Percentiles rank a stretch among this genome's conserved stretches.
Evolutionary conservation across 1,140 invertebrate genomes (phyloP).

Genomic region (Rhopalosiphum maidis): DNA sequence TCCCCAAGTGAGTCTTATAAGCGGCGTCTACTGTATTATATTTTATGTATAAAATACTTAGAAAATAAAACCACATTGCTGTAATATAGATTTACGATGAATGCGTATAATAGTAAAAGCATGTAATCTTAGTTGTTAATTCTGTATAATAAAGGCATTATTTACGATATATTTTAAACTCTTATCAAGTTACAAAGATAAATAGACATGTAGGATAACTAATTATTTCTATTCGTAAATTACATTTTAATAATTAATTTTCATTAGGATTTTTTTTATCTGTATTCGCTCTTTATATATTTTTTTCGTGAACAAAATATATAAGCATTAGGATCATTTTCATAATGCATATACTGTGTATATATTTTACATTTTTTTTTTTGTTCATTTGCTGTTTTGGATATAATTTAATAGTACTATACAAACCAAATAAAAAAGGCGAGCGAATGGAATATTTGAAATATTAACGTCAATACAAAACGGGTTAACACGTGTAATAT

Average conservation of each 20-base stretch:
- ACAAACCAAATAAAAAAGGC: neutral
- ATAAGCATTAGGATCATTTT: neutral
- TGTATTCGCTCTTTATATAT: neutral
- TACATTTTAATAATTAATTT: conserved; percentile 5
- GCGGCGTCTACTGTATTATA: no score
- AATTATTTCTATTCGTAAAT: neutral
- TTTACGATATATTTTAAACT: neutral
- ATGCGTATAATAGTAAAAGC: no score
- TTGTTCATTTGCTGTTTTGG: neutral
- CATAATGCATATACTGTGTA: neutral
- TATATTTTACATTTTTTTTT: neutral
- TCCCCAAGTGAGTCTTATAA: no score
- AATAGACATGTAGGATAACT: neutral
- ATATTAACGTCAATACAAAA: conserved; percentile 14
- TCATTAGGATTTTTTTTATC: neutral
- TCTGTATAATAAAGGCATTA: no score
- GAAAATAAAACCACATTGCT: neutral
- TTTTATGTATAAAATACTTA: neutral
- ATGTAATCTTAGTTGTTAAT: no score
- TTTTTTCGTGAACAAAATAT: neutral
- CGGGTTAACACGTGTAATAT: neutral
- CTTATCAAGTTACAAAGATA: neutral
- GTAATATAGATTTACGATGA: no score
- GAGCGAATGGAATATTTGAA: neutral
- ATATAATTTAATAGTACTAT: conserved; percentile 13